Percentiles rank a stretch among this genome's conserved stretches.
phyloP scores from a whole-genome alignment of 2,888 invertebrate genomes.

The Alloscopus bannaensis region DNA sequence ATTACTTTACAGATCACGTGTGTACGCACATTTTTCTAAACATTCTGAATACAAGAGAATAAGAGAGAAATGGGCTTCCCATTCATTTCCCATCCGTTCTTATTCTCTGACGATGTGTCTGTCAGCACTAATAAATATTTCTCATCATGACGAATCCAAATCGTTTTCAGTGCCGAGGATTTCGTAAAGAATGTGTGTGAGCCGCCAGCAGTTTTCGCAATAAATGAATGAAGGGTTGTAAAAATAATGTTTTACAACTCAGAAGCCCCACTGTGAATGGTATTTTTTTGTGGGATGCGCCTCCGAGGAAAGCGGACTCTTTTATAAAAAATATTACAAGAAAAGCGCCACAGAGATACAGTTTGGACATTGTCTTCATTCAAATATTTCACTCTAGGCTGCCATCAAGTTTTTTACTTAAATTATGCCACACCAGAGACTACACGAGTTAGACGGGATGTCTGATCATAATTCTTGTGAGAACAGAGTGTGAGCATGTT shows the following conservation, averaged over 20 bases:
- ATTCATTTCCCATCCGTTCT: slow-evolving; percentile 14
- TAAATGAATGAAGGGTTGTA: slow-evolving; percentile 45
- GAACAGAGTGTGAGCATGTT: too few relatives aligned
- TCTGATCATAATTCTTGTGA: too few relatives aligned
- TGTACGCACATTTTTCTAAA: background rate
- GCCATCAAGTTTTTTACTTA: background rate
- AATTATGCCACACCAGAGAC: background rate
- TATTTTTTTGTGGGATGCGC: slow-evolving; percentile 41
- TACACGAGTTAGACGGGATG: too few relatives aligned
- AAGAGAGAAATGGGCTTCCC: slow-evolving; percentile 1
- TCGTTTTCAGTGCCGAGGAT: background rate
- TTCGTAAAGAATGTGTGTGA: slow-evolving; percentile 1
- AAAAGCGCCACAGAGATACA: slow-evolving; percentile 42
- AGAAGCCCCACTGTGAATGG: slow-evolving; percentile 46
- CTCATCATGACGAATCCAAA: slow-evolving; percentile 9
- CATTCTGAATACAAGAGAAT: background rate
- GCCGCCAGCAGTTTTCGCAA: slow-evolving; percentile 28
- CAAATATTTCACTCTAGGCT: slow-evolving; percentile 30
- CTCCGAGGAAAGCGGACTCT: slow-evolving; percentile 44
- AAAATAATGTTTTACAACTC: slow-evolving; percentile 51
- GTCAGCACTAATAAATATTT: slow-evolving; percentile 49
- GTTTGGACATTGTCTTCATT: slow-evolving; percentile 49
- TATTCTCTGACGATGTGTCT: background rate
- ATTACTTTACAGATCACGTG: slow-evolving; percentile 1
- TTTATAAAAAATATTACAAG: slow-evolving; percentile 38